Base-by-base conservation (phyloP, 1,140 invertebrate species). In the Drosophila biarmipes region DNA sequence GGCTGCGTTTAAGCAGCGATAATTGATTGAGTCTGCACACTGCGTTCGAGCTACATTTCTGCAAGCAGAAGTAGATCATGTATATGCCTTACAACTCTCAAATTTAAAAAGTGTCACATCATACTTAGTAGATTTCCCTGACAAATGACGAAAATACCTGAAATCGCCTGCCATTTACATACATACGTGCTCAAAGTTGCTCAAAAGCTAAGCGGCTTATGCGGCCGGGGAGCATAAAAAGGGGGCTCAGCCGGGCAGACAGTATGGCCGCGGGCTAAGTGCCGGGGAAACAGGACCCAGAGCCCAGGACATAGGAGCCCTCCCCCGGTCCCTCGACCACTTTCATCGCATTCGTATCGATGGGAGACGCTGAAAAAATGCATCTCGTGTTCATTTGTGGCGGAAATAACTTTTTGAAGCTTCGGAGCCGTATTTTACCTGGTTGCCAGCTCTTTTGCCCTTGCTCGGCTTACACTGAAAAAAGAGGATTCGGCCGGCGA, bases 371-470 rank as follows among this genome's bases (percentile, higher is more conserved):
- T 43, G 73, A 80, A 67, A 55, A 53, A 62, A 48, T 54, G 51
- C 53, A 75, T 46, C 53, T 63, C 57, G 45, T 63, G 68, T 86
- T 86, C 78, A 87, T 86, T 86, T 87, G 81, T 86, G 69, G 82
- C 82, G 78, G 73, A 86, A 87, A 87, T 75, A 86, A 86, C 82
- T 87, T 87, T 86, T 87, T 74, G 69, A 74, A 74, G 78, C 80
- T 69, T 48, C 34, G 74, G 46, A 57, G 71, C 59, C 78, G 58
- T 68, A 64, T 63, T 86, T 86, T 55, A 78, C 82, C 78, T 86
- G 78, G 69, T 53, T 62, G 67, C 79, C 21, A 78, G 72, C 52
- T 42, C 52, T 58, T 34, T 53, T 10, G 35, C 24, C 24, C 35
- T 49, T 53, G 43, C 75, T 76, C 63, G 64, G 78, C 64, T 71